Base-by-base conservation (phyloP, 2,888 invertebrate species). In the Drosophila siamana region DNA sequence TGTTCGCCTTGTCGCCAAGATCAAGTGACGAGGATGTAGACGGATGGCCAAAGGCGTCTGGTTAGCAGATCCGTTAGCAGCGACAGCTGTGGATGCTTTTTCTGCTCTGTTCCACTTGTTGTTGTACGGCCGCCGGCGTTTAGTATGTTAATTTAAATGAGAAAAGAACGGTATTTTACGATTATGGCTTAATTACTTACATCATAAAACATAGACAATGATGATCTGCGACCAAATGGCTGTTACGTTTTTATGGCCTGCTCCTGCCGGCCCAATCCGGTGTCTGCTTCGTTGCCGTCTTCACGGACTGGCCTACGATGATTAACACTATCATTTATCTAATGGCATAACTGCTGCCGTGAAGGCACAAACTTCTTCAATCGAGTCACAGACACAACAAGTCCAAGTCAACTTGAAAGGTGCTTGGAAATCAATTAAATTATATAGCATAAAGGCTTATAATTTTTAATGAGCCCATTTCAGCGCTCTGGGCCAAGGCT, bases 101-200 rank as follows among this genome's bases (percentile, higher is more conserved):
- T n/a, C n/a, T n/a, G n/a, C 15, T 54, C 24, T 63, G 70, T 68
- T 69, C 74, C 64, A 74, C 51, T 78, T n/a, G n/a, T 76, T 56
- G 74, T 54, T 33, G 22, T 41, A 4, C 43, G 19, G 64, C 80
- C 72, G 61, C 43, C 47, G 61, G 80, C 69, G 40, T 56, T 71
- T 66, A 62, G 61, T 71, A 81, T 89, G 83, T 82, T 88, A 83
- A 89, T 89, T 88, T 77, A 80, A 88, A 86, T 86, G 80, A 79
- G 78, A 83, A 80, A 75, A 47, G 38, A 85, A 88, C 89, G 89
- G 89, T 64, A 72, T 65, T 89, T 86, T 77, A 89, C 78, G 89
- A 89, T 89, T 89, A 86, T 89, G 78, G 86, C 86, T 86, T 88
- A 88, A 86, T 86, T 88, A 78, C 80, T 74, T 70, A 83, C 78